Conservation (phyloP, 2,797 vertebrate genomes). For the Acrossocheilus fasciatus region DNA sequence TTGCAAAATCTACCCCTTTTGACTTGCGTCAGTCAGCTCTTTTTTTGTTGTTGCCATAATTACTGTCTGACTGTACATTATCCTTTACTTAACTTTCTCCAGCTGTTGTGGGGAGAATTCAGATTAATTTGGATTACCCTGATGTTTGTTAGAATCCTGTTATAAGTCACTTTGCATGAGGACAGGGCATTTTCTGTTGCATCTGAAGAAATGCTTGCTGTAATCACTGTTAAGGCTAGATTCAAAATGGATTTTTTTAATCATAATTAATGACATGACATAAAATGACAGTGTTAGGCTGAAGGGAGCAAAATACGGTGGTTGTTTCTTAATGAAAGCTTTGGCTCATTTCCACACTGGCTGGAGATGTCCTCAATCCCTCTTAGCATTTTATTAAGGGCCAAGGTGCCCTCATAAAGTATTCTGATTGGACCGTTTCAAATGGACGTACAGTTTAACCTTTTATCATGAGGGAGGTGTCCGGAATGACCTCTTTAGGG, state of each 20-base stretch:
- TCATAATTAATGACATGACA: slow-evolving; percentile 7
- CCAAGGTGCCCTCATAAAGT: slow-evolving; percentile 60
- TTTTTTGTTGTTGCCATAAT: not conserved
- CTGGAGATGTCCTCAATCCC: slow-evolving; percentile 45
- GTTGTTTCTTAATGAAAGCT: slow-evolving; percentile 49
- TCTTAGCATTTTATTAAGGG: slow-evolving; percentile 46
- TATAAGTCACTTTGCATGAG: slow-evolving; percentile 22
- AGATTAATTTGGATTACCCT: not conserved
- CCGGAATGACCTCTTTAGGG: not conserved
- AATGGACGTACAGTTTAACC: slow-evolving; percentile 37
- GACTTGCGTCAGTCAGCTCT: not conserved
- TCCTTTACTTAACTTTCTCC: not conserved
- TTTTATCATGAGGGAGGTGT: slow-evolving; percentile 5
- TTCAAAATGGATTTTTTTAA: not conserved
- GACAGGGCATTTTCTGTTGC: not conserved
- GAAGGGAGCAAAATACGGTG: slow-evolving; percentile 14
- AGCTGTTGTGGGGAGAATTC: not conserved
- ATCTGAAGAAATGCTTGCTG: not conserved
- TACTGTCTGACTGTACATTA: not conserved
- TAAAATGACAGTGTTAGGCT: slow-evolving; percentile 23
- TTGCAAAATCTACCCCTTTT: not conserved
- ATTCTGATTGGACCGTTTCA: slow-evolving; percentile 51
- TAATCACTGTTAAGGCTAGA: slow-evolving; percentile 21
- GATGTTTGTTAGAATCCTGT: not conserved
- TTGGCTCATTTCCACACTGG: slow-evolving; percentile 55